Evolutionary conservation across 2,113 vertebrate genomes (phyloP).

Genomic region (Daboia siamensis): DNA sequence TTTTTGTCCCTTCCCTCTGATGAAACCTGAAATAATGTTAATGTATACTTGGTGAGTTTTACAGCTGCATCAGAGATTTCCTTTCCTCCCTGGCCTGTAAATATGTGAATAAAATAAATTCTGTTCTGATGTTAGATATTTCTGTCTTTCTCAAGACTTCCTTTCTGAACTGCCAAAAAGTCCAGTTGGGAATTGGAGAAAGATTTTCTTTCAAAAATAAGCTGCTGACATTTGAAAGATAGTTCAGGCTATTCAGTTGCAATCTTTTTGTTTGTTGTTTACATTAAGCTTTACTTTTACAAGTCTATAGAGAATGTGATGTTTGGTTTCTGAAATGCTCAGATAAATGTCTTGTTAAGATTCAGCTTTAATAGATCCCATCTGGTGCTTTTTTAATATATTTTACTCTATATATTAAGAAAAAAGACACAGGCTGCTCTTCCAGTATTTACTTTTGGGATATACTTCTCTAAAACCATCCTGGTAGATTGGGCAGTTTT

Average conservation of each 20-base stretch:
- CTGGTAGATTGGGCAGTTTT: not conserved
- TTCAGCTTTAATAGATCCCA: not conserved
- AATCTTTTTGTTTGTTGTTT: not conserved
- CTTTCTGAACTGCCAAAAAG: not conserved
- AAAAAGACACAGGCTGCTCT: not conserved
- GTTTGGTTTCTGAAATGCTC: not conserved
- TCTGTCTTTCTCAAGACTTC: not conserved
- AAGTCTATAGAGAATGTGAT: not conserved
- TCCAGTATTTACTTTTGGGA: not conserved
- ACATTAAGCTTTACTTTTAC: not conserved
- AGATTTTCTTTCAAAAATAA: not conserved
- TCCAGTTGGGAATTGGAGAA: not conserved
- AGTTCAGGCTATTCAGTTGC: not conserved
- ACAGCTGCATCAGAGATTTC: not conserved
- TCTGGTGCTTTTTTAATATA: not conserved
- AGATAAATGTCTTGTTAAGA: not conserved
- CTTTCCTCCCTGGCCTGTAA: not conserved
- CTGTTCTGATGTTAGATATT: not conserved
- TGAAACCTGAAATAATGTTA: not conserved
- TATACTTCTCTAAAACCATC: not conserved
- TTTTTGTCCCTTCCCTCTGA: not conserved
- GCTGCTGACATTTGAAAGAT: not conserved
- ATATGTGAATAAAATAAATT: not conserved
- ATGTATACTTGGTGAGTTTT: not conserved
- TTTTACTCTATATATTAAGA: not conserved